phyloP scores from a whole-genome alignment of 2,888 invertebrate species.

The Aelia acuminata region DNA sequence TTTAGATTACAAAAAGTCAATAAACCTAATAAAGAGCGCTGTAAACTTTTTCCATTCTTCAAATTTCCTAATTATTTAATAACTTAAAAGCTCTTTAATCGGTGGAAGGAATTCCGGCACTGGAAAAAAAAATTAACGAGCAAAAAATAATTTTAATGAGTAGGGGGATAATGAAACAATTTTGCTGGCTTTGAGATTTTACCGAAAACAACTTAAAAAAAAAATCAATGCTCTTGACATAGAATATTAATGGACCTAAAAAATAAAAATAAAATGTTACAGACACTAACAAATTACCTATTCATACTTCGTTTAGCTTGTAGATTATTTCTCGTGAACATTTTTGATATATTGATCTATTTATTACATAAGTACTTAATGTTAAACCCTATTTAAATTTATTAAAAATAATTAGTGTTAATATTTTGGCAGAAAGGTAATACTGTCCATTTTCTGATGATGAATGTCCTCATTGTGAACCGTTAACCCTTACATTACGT shows the following conservation, averaged over 20 bases:
- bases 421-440: background rate
- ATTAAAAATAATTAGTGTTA: background rate
- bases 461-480: background rate
- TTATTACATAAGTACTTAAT: too few species aligned
- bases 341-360: too few species aligned
- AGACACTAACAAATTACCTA: background rate
- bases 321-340: background rate
- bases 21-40: too few species aligned
- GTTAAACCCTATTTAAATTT: background rate
- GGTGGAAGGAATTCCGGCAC: background rate
- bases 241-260: background rate
- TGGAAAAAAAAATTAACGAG: background rate
- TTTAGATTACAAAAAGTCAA: too few species aligned
- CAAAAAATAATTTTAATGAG: background rate
- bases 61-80: too few species aligned
- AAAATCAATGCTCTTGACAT: background rate
- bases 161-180: background rate
- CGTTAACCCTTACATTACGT: background rate
- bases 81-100: background rate
- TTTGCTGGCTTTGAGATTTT: background rate
- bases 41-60: too few species aligned
- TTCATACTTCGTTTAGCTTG: background rate
- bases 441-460: background rate
- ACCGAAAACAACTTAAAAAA: background rate
- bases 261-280: background rate